A percentile compares a stretch with the other conserved stretches of the same genome.
Evolutionary conservation across 2,888 invertebrate genomes (phyloP).

Genomic region (Habrosyne pyritoides): DNA sequence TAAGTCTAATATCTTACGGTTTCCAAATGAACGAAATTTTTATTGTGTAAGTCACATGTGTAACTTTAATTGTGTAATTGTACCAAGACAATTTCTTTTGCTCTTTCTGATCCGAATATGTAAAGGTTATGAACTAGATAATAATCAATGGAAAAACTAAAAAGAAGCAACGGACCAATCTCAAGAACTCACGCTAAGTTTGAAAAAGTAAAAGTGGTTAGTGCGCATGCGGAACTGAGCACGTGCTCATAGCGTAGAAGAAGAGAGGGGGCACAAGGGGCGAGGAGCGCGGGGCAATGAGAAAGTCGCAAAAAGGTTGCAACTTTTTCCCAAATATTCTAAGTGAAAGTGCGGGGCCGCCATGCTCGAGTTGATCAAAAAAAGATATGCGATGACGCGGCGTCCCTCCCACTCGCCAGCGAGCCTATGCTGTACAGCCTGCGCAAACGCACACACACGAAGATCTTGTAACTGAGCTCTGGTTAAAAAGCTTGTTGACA

Average conservation of each 20-base stretch:
- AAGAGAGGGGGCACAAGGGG: constrained; percentile 15
- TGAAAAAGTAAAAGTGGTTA: constrained; percentile 77
- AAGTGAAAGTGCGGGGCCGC: constrained; percentile 72
- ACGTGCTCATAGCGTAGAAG: constrained; percentile 43
- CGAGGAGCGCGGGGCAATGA: constrained; percentile 47
- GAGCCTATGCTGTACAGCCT: constrained; percentile 21
- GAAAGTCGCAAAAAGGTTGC: constrained; percentile 82
- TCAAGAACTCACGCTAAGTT: constrained; percentile 42
- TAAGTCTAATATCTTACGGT: no score
- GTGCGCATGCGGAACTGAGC: constrained; percentile 71
- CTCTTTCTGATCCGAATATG: no score
- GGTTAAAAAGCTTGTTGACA: background rate
- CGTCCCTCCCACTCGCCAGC: constrained; percentile 2
- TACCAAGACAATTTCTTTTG: no score
- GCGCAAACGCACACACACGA: background rate
- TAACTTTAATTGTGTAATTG: no score
- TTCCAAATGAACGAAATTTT: no score
- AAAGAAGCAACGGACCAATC: background rate
- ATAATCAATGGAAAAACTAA: background rate
- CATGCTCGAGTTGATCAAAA: constrained; percentile 67
- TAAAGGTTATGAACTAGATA: no score
- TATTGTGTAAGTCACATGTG: no score
- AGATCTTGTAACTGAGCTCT: background rate
- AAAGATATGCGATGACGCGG: constrained; percentile 27
- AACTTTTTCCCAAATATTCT: constrained; percentile 82